phyloP scores from a whole-genome alignment of 2,113 vertebrate species.

The Chitala chitala region DNA sequence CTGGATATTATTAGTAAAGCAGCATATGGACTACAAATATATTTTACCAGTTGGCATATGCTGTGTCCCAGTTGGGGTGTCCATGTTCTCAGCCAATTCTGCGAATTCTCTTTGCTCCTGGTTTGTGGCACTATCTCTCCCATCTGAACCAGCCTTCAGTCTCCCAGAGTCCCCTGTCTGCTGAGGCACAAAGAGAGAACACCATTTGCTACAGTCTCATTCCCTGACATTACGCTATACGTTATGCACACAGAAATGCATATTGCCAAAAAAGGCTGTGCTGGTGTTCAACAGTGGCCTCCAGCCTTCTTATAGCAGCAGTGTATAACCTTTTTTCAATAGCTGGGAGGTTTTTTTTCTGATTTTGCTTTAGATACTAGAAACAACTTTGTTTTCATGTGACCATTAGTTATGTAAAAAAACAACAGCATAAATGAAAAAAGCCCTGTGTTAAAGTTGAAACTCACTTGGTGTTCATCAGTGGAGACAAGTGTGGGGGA shows the following conservation, averaged over 20 bases:
- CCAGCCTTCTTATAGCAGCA: neutral
- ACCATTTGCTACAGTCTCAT: no score
- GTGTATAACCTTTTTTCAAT: neutral
- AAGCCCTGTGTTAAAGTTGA: no score
- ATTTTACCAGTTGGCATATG: neutral
- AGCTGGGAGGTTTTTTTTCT: no score
- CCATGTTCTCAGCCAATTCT: slow-evolving; percentile 23
- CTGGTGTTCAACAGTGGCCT: neutral
- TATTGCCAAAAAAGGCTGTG: neutral
- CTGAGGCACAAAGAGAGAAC: neutral
- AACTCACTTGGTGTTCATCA: no score
- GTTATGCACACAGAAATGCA: neutral
- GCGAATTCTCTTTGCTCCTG: slow-evolving; percentile 22
- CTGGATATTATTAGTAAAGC: neutral
- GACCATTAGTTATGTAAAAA: no score
- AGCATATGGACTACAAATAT: neutral
- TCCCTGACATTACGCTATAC: neutral
- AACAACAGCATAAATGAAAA: no score
- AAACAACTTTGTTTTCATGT: neutral
- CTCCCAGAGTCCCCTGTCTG: slow-evolving; percentile 31
- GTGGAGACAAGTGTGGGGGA: slow-evolving; percentile 23
- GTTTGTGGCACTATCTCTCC: slow-evolving; percentile 25
- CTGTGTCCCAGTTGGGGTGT: slow-evolving; percentile 15
- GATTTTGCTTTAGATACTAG: neutral
- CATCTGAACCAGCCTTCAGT: slow-evolving; percentile 25